Evolutionary conservation across 2,113 vertebrate genomes (phyloP), one percentile per base, ranked within the genome.

Genomic region (Nycticorax nycticorax): DNA sequence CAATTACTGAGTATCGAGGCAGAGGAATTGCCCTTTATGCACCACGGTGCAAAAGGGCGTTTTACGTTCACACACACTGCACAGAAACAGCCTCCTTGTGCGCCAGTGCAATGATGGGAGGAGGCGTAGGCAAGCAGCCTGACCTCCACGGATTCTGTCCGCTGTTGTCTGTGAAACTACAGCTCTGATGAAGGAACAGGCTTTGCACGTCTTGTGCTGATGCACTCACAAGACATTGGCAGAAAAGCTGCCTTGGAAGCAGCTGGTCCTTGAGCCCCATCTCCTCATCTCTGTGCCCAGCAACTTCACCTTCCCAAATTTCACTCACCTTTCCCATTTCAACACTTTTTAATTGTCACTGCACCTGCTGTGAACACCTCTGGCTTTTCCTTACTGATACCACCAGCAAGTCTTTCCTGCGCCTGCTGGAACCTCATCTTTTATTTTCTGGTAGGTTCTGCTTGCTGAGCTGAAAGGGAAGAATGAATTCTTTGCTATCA

Each of bases 391-490:
- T 71, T 63, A 30, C 37, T 52, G 59, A 37, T 12, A 8, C 24
- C n/a, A 47, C 22, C 84, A 84, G 17, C 26, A 45, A 76, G 17
- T 2, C 19, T 76, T 62, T 45, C 77, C 55, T 57, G 9, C 20
- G 0, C 0, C 0, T 88, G 62, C 69, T 69, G 7, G n/a, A 39
- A 45, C 32, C 30, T 55, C 27, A 21, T 22, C 15, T 68, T 33
- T 41, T 14, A 4, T 5, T 13, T 20, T 28, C 28, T 50, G 23
- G 4, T 91, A 99, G 99, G 99, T 99, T 59, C 97, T 99, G 32
- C 98, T 99, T 21, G 99, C 99, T 3, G 99, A 99, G 96, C 97
- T 99, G 89, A 99, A 99, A 97, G 99, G 99, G 47, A 98, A 96
- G 82, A 98, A 98, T 1, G 98, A 99, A 94, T 99, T 98, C 98